Percentiles rank a stretch among this genome's conserved stretches.
Conservation (phyloP, 2,113 vertebrate genomes). For the Gymnocephalus cernua region DNA sequence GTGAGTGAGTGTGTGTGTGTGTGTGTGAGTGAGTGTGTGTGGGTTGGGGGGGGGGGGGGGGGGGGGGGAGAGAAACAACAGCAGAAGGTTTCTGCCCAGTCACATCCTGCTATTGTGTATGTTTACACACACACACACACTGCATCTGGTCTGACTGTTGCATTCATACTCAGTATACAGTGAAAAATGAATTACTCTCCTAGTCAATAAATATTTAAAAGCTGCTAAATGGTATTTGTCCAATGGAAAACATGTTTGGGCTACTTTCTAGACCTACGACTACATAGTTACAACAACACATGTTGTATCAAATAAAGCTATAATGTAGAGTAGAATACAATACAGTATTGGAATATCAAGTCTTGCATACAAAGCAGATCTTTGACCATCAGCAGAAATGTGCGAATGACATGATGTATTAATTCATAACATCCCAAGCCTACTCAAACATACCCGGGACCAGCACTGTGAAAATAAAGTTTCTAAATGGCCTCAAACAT, state of each 20-base stretch:
- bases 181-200: background rate
- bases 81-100: constrained; percentile 62
- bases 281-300: background rate
- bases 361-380: background rate
- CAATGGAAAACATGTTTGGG: background rate
- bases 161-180: constrained; percentile 9
- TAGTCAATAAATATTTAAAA: background rate
- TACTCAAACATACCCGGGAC: background rate
- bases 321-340: background rate
- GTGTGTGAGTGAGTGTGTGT: background rate
- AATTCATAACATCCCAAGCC: background rate
- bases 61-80: constrained; percentile 43
- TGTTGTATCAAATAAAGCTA: background rate
- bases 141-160: constrained; percentile 14
- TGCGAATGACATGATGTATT: background rate
- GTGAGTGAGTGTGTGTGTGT: too few relatives aligned
- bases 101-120: constrained; percentile 80
- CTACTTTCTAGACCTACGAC: background rate
- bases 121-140: constrained; percentile 37
- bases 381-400: background rate
- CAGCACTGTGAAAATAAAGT: background rate
- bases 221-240: background rate
- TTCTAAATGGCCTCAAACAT: background rate
- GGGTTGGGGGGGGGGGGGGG: background rate
- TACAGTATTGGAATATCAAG: background rate